These are phyloP conservation scores for Typhlichthys eigenmanni DNA, from an alignment of 2,797 vertebrate species.

Conservation along the genomic window DNA sequence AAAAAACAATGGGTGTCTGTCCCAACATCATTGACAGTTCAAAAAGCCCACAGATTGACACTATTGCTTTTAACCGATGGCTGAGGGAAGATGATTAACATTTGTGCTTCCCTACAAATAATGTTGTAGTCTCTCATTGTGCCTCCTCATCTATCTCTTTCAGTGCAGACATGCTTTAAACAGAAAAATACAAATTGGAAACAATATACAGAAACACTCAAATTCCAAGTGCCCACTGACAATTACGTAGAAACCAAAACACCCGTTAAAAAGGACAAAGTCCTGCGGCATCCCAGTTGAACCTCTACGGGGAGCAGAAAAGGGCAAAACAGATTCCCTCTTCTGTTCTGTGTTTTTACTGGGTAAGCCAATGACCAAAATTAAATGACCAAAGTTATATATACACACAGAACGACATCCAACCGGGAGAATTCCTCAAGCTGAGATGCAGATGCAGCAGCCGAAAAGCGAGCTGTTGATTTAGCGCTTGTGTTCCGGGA, in stretches of 20 bases:
- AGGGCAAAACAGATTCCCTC: constrained; percentile 50
- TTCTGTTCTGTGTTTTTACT: constrained; percentile 51
- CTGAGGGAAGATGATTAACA: background rate
- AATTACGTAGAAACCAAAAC: constrained; percentile 32
- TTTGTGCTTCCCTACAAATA: background rate
- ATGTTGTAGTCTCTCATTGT: background rate
- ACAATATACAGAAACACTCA: constrained; percentile 49
- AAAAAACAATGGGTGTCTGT: constrained; percentile 12
- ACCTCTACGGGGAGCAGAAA: constrained; percentile 14
- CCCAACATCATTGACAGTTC: constrained; percentile 14
- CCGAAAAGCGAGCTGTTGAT: constrained; percentile 31
- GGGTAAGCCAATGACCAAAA: constrained; percentile 65
- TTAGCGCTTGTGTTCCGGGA: background rate
- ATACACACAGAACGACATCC: constrained; percentile 32
- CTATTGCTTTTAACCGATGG: background rate
- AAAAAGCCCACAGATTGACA: constrained; percentile 17
- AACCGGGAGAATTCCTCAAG: constrained; percentile 31
- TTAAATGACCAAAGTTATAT: constrained; percentile 50
- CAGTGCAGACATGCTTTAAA: constrained; percentile 32
- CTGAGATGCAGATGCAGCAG: constrained; percentile 46
- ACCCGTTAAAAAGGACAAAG: constrained; percentile 44
- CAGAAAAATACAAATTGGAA: constrained; percentile 56
- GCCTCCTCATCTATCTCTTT: constrained; percentile 1
- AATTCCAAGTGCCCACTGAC: constrained; percentile 29
- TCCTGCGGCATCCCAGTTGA: constrained; percentile 36